These are phyloP conservation scores for Phenganax marumi DNA, from an alignment of 92 coral and sea anemone genomes.

Conservation along the genomic window DNA sequence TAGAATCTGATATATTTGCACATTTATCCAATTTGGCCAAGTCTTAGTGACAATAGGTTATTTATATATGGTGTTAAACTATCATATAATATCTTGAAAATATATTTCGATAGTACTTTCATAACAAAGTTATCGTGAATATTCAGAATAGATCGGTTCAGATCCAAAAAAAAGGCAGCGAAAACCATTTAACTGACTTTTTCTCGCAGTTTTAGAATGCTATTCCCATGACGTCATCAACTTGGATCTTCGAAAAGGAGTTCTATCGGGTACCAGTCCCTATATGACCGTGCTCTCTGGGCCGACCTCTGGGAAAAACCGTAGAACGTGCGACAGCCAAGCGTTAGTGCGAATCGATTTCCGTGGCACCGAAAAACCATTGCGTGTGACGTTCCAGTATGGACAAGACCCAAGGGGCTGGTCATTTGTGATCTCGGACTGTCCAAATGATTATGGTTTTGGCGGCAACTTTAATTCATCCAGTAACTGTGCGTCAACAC, in stretches of 20 bases:
- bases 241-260: conserved; percentile 30
- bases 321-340: conserved; percentile 66
- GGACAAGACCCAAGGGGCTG: conserved; percentile 77
- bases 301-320: conserved; percentile 21
- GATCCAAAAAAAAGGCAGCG: no score
- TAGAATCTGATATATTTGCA: background rate
- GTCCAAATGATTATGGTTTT: conserved; percentile 82
- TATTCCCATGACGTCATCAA: conserved; percentile 10
- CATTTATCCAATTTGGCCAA: background rate
- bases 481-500: conserved; percentile 80
- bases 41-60: background rate
- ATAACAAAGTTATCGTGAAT: background rate
- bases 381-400: conserved; percentile 69
- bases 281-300: conserved; percentile 14
- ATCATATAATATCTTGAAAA: background rate
- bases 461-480: conserved; percentile 75
- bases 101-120: background rate
- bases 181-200: background rate
- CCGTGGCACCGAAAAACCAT: conserved; percentile 78
- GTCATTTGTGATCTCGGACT: conserved; percentile 75
- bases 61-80: background rate
- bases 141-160: no score
- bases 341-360: conserved; percentile 75
- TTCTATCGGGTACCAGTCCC: conserved; percentile 21
- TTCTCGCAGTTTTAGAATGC: conserved; percentile 14